phyloP scores from a whole-genome alignment of 2,113 vertebrate genomes.

The Amphiprion percula region DNA sequence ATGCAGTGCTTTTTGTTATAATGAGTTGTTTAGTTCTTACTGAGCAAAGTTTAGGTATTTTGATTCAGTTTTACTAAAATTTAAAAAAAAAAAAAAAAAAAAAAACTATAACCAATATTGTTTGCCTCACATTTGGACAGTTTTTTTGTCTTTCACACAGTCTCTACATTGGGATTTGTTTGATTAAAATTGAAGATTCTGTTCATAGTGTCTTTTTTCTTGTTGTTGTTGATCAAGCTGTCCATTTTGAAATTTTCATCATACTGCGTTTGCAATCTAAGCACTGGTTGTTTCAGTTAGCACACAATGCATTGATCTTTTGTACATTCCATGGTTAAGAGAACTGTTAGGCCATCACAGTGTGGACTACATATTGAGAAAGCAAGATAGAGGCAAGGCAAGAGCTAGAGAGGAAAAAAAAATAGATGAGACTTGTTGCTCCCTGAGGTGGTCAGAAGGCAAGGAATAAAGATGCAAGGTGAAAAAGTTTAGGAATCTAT shows the following conservation, averaged over 20 bases:
- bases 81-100: too few species aligned
- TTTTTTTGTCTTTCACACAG: too few species aligned
- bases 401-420: slow-evolving; percentile 33
- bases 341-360: slow-evolving; percentile 23
- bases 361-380: slow-evolving; percentile 24
- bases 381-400: slow-evolving; percentile 8
- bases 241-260: background rate
- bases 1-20: background rate
- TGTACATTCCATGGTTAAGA: slow-evolving; percentile 24
- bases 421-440: slow-evolving; percentile 44
- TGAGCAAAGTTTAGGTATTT: background rate
- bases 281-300: slow-evolving; percentile 30
- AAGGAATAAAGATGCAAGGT: slow-evolving; percentile 40
- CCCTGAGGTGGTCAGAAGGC: slow-evolving; percentile 45
- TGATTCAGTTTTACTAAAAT: too few species aligned
- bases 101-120: too few species aligned
- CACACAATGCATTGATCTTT: slow-evolving; percentile 26
- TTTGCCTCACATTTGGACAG: too few species aligned
- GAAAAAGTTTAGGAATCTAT: slow-evolving; percentile 57
- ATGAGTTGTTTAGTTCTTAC: background rate
- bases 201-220: background rate
- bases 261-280: slow-evolving; percentile 3
- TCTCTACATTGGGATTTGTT: background rate
- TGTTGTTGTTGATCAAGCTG: background rate
- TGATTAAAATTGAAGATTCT: background rate